A percentile compares a stretch with the other conserved stretches of the same genome.
phyloP scores from a whole-genome alignment of 2,113 vertebrate genomes.

The Chamaea fasciata region DNA sequence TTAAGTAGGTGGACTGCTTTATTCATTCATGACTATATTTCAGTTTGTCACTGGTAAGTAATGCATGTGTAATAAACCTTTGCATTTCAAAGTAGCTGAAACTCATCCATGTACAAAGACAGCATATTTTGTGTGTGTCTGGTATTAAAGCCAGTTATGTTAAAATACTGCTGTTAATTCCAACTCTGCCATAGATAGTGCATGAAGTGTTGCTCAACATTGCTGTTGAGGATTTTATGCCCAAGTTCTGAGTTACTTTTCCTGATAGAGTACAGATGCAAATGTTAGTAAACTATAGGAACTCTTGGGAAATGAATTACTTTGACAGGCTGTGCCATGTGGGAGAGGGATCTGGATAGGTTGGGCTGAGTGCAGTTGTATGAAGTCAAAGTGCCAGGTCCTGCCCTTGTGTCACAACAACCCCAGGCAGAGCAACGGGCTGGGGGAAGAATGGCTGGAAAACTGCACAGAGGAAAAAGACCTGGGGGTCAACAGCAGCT shows the following conservation, averaged over 20 bases:
- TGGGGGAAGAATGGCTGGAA: background rate
- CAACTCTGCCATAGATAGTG: background rate
- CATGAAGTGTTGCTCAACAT: background rate
- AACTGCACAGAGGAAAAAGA: background rate
- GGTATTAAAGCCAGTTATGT: background rate
- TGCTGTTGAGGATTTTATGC: background rate
- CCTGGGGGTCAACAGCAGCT: rapidly evolving
- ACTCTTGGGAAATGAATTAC: background rate
- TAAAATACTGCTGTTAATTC: background rate
- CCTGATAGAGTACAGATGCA: background rate
- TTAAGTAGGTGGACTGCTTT: background rate
- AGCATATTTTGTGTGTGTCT: background rate
- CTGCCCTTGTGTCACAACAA: background rate
- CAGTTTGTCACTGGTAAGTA: background rate
- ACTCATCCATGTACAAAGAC: background rate
- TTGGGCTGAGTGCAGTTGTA: background rate
- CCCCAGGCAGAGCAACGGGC: too few relatives aligned
- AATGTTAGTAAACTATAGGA: background rate
- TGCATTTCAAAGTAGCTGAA: background rate
- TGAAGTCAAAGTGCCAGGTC: background rate
- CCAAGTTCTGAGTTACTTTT: background rate
- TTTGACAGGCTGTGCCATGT: background rate
- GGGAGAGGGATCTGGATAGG: background rate
- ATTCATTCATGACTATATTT: background rate
- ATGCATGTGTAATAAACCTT: background rate